Percentiles rank a stretch among this genome's conserved stretches.
These are phyloP conservation scores for Homarus gammarus DNA, from an alignment of 2,888 invertebrate species.

Conservation along the genomic window DNA sequence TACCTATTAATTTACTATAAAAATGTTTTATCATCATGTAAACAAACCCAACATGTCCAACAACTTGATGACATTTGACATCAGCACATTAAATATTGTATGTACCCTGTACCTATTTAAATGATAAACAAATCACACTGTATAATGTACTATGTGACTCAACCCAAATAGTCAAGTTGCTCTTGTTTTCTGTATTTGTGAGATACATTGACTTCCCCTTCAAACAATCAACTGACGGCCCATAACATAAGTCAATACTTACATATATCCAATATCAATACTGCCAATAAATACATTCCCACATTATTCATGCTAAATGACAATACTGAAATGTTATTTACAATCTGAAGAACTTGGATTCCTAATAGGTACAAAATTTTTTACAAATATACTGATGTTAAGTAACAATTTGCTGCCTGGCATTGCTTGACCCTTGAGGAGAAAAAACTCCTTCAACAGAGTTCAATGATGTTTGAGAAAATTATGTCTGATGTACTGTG, in stretches of 20 bases:
- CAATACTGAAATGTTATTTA: background rate
- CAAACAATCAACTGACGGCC: background rate
- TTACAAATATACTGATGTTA: no score
- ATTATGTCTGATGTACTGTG: background rate
- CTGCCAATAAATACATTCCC: background rate
- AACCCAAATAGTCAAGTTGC: no score
- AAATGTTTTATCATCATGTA: background rate
- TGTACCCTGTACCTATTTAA: constrained; percentile 14
- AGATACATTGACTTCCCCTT: background rate
- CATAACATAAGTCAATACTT: background rate
- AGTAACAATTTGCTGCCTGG: no score
- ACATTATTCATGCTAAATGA: background rate
- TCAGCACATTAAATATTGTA: background rate
- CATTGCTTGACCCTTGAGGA: no score
- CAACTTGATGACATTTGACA: no score
- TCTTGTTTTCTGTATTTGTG: no score
- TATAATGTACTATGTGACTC: background rate
- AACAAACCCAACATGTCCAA: background rate
- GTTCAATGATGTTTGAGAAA: no score
- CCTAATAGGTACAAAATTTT: no score
- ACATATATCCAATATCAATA: background rate
- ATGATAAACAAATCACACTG: constrained; percentile 18
- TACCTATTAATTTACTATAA: background rate
- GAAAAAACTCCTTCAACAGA: no score
- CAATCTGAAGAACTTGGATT: no score